Percentiles rank a stretch among this genome's conserved stretches.
These are phyloP conservation scores for Dasyurus viverrinus DNA, from an alignment of 2,113 vertebrate species.

Conservation along the genomic window DNA sequence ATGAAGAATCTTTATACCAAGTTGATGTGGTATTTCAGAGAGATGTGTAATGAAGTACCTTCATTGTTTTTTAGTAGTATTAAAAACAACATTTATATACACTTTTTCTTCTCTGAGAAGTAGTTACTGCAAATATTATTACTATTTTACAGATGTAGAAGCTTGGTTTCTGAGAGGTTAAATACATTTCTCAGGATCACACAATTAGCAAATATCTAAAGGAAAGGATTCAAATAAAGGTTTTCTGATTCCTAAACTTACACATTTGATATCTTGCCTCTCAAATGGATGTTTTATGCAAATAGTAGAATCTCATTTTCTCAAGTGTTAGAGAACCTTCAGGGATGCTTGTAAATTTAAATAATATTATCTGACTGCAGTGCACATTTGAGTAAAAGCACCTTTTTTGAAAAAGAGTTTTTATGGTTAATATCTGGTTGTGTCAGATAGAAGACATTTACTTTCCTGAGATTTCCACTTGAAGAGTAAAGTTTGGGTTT, in stretches of 20 bases:
- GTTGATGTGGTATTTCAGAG: not conserved
- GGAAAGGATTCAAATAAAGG: not conserved
- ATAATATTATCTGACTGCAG: not conserved
- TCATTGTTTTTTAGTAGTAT: not conserved
- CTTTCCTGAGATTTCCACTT: not conserved
- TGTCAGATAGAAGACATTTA: not conserved
- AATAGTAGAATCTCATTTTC: not conserved
- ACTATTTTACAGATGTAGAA: not conserved
- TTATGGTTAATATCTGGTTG: not conserved
- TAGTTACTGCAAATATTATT: not conserved
- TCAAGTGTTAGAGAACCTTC: not conserved
- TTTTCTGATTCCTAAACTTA: not conserved
- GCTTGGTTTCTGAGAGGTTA: not conserved
- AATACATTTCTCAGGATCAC: not conserved
- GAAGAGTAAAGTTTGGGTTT: not conserved
- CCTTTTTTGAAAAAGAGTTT: not conserved
- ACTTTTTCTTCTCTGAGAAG: not conserved
- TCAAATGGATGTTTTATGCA: not conserved
- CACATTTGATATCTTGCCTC: not conserved
- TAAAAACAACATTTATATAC: not conserved
- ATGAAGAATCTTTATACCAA: not conserved
- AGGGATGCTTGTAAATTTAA: not conserved
- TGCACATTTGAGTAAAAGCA: not conserved
- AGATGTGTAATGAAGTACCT: not conserved
- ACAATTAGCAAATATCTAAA: not conserved